Percentiles rank a stretch among this genome's conserved stretches.
Evolutionary conservation across 2,888 invertebrate genomes (phyloP).

Genomic region (Chrysodeixis includens): DNA sequence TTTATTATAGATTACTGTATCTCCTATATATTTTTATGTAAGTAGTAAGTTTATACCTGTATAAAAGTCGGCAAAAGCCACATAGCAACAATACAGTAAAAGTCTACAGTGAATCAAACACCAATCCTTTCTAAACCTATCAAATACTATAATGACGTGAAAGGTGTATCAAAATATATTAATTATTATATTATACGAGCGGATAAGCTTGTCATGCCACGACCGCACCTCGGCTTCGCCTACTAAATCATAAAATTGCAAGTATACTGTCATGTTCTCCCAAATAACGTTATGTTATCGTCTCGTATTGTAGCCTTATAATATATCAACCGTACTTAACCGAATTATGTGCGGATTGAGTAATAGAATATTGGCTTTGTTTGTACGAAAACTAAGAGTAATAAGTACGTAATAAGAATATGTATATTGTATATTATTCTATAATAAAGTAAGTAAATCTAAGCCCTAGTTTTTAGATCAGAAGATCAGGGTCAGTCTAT

Average conservation of each 20-base stretch:
- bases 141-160: background rate
- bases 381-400: background rate
- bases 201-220: constrained; percentile 39
- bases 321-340: constrained; percentile 1
- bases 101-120: no score
- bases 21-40: no score
- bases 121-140: no score
- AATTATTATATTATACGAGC: constrained; percentile 38
- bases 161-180: constrained; percentile 15
- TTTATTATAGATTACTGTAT: no score
- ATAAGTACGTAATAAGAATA: no score
- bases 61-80: no score
- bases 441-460: background rate
- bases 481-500: background rate
- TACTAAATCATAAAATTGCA: constrained; percentile 46
- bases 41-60: no score
- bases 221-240: constrained; percentile 40
- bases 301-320: constrained; percentile 2
- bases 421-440: background rate
- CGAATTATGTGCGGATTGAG: constrained; percentile 3
- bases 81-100: no score
- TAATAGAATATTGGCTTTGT: background rate
- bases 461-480: background rate
- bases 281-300: constrained; percentile 8
- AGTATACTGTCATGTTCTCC: constrained; percentile 11